Base-by-base conservation (phyloP, 2,888 invertebrate species). In the Syrphus vitripennis region DNA sequence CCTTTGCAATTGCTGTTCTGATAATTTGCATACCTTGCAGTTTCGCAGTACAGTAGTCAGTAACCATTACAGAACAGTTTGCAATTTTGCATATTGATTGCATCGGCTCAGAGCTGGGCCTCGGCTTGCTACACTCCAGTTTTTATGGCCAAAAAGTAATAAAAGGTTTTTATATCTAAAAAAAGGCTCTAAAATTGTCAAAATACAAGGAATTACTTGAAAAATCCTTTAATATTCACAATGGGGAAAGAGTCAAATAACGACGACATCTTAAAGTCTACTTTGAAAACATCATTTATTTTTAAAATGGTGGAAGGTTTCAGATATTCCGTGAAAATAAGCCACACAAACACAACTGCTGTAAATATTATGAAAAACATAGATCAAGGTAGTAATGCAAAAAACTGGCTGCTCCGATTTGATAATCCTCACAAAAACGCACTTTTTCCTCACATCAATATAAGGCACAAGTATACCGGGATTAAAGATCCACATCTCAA, bases 231-330 rank as follows among this genome's bases (percentile, higher is more conserved):
- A 4, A 14, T 14, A 14, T n/a, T n/a, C 5, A 37, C 0, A 14
- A 37, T 37, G 37, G 37, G 5, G 4, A 37, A 37, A 4, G 14
- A 37, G 12, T 37, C 37, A 4, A 37, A 37, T n/a, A n/a, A n/a
- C n/a, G n/a, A n/a, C n/a, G n/a, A n/a, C n/a, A n/a, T n/a, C n/a
- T 0, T 53, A 3, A 2, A 34, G 19, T 7, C 21, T 4, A 37
- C 14, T 24, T 29, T 63, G 0, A 42, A 42, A 29, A 12, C 63
- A 16, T 0, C 31, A 0, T 5, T 48, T 1, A 4, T 67, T 14
- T 67, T 48, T 3, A 67, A 67, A 67, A 4, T 34, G 7, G 7
- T 67, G 0, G 65, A 67, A 67, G 65, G 65, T 4, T 67, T 31
- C 6, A 67, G 48, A 29, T 67, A 67, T 34, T 0, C 26, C 0